These are phyloP conservation scores for Melanogrammus aeglefinus DNA, from an alignment of 2,797 vertebrate species.

Conservation along the genomic window DNA sequence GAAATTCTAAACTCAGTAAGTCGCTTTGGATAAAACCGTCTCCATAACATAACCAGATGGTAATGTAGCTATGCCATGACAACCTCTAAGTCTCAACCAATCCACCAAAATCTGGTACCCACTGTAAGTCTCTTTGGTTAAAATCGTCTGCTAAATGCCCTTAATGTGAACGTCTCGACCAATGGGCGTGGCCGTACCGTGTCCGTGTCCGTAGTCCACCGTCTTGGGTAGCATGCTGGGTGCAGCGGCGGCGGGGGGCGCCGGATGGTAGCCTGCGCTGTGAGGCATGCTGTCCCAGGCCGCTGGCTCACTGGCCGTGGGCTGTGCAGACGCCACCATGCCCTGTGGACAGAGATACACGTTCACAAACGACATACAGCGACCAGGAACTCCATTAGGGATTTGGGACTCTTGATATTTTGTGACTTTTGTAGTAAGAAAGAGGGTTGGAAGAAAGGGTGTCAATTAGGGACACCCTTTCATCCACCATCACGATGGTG, in stretches of 20 bases:
- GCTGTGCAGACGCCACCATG: slow-evolving; percentile 56
- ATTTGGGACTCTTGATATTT: not conserved
- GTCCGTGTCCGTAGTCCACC: slow-evolving; percentile 90
- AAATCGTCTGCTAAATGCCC: too few relatives aligned
- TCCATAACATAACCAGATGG: too few relatives aligned
- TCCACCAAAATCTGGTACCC: too few relatives aligned
- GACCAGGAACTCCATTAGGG: not conserved
- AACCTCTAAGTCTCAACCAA: too few relatives aligned
- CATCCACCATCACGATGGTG: too few relatives aligned
- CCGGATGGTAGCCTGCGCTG: slow-evolving; percentile 51
- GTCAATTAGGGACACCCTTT: too few relatives aligned
- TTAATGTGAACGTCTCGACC: not conserved
- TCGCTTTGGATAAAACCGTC: too few relatives aligned
- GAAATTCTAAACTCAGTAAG: too few relatives aligned
- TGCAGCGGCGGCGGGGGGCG: slow-evolving; percentile 65
- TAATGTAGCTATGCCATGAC: too few relatives aligned
- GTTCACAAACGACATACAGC: not conserved
- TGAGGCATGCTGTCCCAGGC: slow-evolving; percentile 76
- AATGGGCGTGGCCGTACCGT: slow-evolving; percentile 70
- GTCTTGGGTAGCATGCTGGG: slow-evolving; percentile 85
- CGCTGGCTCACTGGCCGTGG: slow-evolving; percentile 21
- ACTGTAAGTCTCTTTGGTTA: too few relatives aligned
- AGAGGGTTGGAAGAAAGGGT: too few relatives aligned
- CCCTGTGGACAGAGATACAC: slow-evolving; percentile 48
- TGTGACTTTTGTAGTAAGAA: too few relatives aligned